Evolutionary conservation across 2,113 vertebrate genomes (phyloP).

Genomic region (Heterocephalus glaber): DNA sequence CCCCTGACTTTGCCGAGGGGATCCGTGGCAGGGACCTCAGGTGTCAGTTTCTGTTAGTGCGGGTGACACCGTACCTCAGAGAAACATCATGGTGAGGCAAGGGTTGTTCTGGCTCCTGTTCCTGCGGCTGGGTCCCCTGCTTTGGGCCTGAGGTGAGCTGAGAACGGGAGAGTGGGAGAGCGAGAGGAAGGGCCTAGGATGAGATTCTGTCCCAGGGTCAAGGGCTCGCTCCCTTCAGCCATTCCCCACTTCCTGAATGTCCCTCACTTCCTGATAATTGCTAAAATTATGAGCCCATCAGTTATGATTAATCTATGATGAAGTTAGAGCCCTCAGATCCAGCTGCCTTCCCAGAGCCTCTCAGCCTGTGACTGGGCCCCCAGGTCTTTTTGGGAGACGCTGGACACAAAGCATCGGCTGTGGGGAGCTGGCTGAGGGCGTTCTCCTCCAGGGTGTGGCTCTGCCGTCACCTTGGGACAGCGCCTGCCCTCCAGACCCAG

Average conservation of each 20-base stretch:
- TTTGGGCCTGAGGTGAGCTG: background rate
- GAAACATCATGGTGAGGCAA: background rate
- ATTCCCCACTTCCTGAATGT: background rate
- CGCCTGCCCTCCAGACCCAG: background rate
- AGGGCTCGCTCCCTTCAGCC: fast-evolving
- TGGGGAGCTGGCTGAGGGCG: no score
- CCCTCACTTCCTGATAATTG: background rate
- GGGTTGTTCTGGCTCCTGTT: background rate
- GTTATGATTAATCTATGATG: background rate
- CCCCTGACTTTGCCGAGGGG: background rate
- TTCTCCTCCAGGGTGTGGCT: no score
- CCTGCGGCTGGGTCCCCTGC: background rate
- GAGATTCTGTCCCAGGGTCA: background rate
- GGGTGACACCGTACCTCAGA: background rate
- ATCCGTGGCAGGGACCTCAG: background rate
- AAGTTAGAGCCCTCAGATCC: background rate
- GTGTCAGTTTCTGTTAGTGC: background rate
- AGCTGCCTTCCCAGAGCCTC: background rate
- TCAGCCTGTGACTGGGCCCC: background rate
- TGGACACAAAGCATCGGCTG: no score
- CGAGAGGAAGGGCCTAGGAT: background rate
- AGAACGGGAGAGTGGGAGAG: background rate
- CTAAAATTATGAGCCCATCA: background rate
- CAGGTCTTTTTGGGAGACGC: no score
- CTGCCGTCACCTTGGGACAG: no score